Base-by-base conservation (phyloP, 2,113 vertebrate genomes). In the Bubo scandiacus region DNA sequence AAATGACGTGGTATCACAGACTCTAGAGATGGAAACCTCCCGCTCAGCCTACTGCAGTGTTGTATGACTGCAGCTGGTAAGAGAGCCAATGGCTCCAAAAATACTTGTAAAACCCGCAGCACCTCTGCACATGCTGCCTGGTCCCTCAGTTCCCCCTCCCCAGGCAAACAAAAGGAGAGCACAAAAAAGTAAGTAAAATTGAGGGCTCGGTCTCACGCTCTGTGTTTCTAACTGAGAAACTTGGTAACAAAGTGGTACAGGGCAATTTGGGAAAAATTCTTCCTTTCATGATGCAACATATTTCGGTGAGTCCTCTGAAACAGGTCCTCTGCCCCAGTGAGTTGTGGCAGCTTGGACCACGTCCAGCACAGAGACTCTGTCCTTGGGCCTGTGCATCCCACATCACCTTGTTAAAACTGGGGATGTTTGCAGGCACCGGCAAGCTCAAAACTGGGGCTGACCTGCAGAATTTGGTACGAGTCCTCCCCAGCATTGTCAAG, bases 1-100 rank as follows among this genome's bases (percentile, higher is more conserved):
- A 65, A 88, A 68, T 0, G 5, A 34, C 0, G 0, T 73, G 58
- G 58, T 36, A 61, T 58, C 58, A 70, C 23, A 61, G 22, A 36
- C 43, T 67, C n/a, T 27, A 30, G 78, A 67, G 66, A 43, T 40
- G 45, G 67, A 92, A 96, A 73, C n/a, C 45, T 90, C 47, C 61
- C 62, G 65, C 68, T 84, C 42, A 51, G 42, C 38, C 32, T 73
- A 13, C 67, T 54, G 82, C 54, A 77, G 40, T 4, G 1, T 51
- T 86, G 54, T 54, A n/a, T 83, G 27, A 17, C 25, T 61, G 58
- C 75, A 86, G 86, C 80, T 84, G 26, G 32, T 63, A 66, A 62
- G 72, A 55, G 22, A 74, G 11, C 15, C 65, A 83, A 71, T 55
- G 26, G 16, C 42, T 89, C 72, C 17, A 81, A 94, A 96, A 88